A percentile compares a stretch with the other conserved stretches of the same genome.
phyloP scores from a whole-genome alignment of 2,797 vertebrate genomes.

The Apodemus agrarius region DNA sequence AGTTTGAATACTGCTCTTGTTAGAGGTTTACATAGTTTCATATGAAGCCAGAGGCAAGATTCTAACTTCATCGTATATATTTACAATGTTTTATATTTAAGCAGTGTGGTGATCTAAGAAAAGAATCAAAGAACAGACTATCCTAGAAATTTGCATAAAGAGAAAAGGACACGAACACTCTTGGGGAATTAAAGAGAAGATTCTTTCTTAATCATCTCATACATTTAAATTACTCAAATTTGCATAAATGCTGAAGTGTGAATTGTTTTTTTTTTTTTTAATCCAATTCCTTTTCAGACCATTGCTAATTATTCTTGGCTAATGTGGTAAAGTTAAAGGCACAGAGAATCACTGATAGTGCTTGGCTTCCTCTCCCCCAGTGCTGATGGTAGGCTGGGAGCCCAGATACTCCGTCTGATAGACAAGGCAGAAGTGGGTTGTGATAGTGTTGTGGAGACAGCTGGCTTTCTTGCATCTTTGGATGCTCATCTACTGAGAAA shows the following conservation, averaged over 20 bases:
- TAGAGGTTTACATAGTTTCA: conserved; percentile 35
- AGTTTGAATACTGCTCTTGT: conserved; percentile 21
- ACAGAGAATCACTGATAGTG: conserved; percentile 34
- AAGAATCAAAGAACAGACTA: conserved; percentile 66
- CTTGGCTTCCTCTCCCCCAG: not conserved
- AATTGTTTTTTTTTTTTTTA: conserved; percentile 51
- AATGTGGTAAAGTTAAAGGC: conserved; percentile 72
- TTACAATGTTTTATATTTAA: conserved; percentile 77
- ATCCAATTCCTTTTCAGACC: conserved; percentile 63
- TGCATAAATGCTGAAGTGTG: conserved; percentile 73
- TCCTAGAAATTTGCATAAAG: conserved; percentile 71
- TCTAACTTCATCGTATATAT: not conserved
- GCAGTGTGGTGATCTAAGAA: conserved; percentile 69
- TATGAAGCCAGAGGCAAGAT: conserved; percentile 62
- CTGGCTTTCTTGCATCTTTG: conserved; percentile 70
- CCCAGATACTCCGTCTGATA: conserved; percentile 35
- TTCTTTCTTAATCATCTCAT: conserved; percentile 79
- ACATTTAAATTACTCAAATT: conserved; percentile 76
- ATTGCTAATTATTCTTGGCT: conserved; percentile 73
- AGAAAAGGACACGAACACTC: conserved; percentile 74
- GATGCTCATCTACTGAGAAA: conserved; percentile 54
- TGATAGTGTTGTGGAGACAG: conserved; percentile 27
- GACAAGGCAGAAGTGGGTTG: conserved; percentile 73
- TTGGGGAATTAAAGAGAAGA: conserved; percentile 80
- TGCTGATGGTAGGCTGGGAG: not conserved